Conservation (phyloP, 2,888 invertebrate species). For the Harpalus rubripes region DNA sequence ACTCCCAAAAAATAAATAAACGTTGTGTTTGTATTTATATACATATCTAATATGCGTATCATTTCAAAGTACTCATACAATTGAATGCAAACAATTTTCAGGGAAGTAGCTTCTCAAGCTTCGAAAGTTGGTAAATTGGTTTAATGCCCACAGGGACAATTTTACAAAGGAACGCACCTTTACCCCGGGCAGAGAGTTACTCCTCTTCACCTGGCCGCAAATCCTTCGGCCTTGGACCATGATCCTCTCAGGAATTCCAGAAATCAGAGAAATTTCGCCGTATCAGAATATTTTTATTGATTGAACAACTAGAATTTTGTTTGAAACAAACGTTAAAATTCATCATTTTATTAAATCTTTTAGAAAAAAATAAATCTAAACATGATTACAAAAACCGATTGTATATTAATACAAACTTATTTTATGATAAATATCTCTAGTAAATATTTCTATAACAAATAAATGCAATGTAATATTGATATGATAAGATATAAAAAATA, state of each 20-base stretch:
- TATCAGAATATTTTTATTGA: conserved; percentile 41
- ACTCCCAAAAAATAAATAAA: too few relatives aligned
- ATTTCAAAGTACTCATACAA: neutral
- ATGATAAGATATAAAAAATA: neutral
- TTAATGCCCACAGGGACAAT: conserved; percentile 54
- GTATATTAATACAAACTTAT: too few relatives aligned
- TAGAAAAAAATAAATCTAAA: too few relatives aligned
- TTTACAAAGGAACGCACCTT: conserved; percentile 55
- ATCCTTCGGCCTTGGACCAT: neutral
- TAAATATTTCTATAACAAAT: neutral
- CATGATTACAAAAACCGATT: too few relatives aligned
- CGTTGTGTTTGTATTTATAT: neutral
- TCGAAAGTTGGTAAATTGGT: conserved; percentile 59
- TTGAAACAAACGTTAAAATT: too few relatives aligned
- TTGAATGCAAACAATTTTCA: neutral
- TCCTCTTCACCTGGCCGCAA: neutral
- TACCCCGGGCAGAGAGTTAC: neutral
- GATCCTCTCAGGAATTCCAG: neutral
- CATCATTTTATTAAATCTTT: too few relatives aligned
- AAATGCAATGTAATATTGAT: neutral
- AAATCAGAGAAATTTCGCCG: conserved; percentile 9
- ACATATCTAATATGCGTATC: neutral
- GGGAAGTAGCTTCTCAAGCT: conserved; percentile 14
- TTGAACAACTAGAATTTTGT: conserved; percentile 24
- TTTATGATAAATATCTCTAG: neutral